A percentile compares a stretch with the other conserved stretches of the same genome.
Evolutionary conservation across 2,113 vertebrate genomes (phyloP).

Genomic region (Isichthys henryi): DNA sequence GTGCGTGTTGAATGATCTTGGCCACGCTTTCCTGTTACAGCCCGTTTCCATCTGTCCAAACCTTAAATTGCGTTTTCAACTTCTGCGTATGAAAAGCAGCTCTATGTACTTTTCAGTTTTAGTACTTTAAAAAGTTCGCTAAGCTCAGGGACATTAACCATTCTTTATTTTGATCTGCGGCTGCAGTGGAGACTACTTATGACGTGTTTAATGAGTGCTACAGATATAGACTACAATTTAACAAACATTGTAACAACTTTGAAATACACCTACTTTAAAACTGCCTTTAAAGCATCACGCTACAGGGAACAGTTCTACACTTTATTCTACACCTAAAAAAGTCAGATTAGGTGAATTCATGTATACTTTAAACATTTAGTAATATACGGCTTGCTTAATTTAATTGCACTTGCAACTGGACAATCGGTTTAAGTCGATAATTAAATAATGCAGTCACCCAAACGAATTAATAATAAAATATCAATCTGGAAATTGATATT

Average conservation of each 20-base stretch:
- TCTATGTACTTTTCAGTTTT: not conserved
- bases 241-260: not conserved
- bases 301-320: not conserved
- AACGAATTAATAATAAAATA: not conserved
- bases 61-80: not conserved
- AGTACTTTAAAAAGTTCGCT: not conserved
- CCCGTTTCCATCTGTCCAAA: not conserved
- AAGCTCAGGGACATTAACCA: not conserved
- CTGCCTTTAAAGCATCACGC: not conserved
- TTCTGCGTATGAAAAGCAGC: not conserved
- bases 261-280: not conserved
- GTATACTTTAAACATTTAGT: not conserved
- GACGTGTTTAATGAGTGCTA: not conserved
- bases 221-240: not conserved
- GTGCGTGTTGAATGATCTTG: not conserved
- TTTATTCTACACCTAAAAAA: not conserved
- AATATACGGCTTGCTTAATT: not conserved
- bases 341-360: not conserved
- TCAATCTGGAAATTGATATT: not conserved
- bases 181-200: not conserved
- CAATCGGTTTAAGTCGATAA: not conserved
- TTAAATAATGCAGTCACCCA: not conserved
- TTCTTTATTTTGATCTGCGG: not conserved
- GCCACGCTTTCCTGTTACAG: not conserved
- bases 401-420: not conserved